phyloP scores from a whole-genome alignment of 2,113 vertebrate genomes.

The Malurus elegans region DNA sequence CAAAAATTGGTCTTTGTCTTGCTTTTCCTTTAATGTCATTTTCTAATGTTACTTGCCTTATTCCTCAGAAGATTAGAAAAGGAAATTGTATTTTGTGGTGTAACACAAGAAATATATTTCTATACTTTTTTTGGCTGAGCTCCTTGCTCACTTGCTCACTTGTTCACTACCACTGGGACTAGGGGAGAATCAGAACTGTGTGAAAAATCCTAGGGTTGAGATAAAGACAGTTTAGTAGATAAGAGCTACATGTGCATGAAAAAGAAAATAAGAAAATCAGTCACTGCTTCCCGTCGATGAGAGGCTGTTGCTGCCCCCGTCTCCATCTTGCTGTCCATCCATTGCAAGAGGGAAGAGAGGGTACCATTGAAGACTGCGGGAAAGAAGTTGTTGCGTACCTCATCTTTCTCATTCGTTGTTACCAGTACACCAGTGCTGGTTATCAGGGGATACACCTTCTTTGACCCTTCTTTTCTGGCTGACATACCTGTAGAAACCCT shows the following conservation, averaged over 20 bases:
- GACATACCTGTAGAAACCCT: neutral
- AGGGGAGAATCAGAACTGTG: neutral
- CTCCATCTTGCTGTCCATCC: neutral
- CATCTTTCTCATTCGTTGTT: neutral
- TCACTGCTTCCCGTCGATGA: neutral
- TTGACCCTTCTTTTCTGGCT: neutral
- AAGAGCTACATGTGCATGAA: neutral
- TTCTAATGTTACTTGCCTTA: neutral
- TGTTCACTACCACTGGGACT: no score
- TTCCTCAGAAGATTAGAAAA: neutral
- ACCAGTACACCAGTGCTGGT: neutral
- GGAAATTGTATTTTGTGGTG: neutral
- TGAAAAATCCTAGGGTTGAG: neutral
- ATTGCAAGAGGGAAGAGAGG: neutral
- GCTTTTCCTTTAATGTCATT: neutral
- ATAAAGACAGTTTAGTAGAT: neutral
- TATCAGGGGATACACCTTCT: neutral
- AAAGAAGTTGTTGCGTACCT: neutral
- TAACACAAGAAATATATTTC: neutral
- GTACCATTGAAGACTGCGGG: neutral
- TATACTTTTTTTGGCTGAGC: neutral
- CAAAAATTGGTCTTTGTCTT: neutral
- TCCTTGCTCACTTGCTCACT: neutral
- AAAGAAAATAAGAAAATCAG: neutral
- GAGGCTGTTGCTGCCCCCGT: neutral